These are phyloP conservation scores for Aplocera efformata DNA, from an alignment of 2,888 invertebrate species.

Conservation along the genomic window DNA sequence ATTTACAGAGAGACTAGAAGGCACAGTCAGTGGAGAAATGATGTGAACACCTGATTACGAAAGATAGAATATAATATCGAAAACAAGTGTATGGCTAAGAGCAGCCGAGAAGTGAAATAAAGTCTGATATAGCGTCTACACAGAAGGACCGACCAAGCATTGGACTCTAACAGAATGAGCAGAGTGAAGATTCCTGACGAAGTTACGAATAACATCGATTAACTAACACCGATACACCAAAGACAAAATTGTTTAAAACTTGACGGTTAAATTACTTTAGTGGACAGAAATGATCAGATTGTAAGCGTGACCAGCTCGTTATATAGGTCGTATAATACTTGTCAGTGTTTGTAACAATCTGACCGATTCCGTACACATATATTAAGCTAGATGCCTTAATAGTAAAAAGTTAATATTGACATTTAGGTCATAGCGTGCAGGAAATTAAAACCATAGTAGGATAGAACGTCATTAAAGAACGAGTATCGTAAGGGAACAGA, in stretches of 20 bases:
- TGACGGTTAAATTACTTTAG: slow-evolving; percentile 50
- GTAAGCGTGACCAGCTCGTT: slow-evolving; percentile 12
- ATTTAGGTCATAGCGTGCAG: slow-evolving; percentile 54
- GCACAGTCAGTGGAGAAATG: slow-evolving; percentile 68
- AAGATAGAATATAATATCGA: slow-evolving; percentile 3
- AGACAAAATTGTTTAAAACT: slow-evolving; percentile 43
- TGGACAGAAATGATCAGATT: slow-evolving; percentile 54
- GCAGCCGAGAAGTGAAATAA: not conserved
- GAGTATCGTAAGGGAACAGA: slow-evolving; percentile 32
- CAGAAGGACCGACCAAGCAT: slow-evolving; percentile 12
- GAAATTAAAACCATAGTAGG: slow-evolving; percentile 41
- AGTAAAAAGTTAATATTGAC: slow-evolving; percentile 62
- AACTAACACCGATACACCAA: slow-evolving; percentile 48
- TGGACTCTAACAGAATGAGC: slow-evolving; percentile 12
- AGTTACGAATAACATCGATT: slow-evolving; percentile 42
- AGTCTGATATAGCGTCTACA: slow-evolving; percentile 7
- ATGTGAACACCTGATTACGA: slow-evolving; percentile 28
- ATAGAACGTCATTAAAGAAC: slow-evolving; percentile 38
- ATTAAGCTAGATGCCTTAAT: slow-evolving; percentile 59
- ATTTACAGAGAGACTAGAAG: slow-evolving; percentile 72
- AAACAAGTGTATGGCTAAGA: not conserved
- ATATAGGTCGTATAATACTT: slow-evolving; percentile 5
- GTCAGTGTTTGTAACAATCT: slow-evolving; percentile 38
- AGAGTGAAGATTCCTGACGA: slow-evolving; percentile 39
- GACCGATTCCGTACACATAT: slow-evolving; percentile 48